Base-by-base conservation (phyloP, 2,888 invertebrate genomes). In the Drosophila borealis region DNA sequence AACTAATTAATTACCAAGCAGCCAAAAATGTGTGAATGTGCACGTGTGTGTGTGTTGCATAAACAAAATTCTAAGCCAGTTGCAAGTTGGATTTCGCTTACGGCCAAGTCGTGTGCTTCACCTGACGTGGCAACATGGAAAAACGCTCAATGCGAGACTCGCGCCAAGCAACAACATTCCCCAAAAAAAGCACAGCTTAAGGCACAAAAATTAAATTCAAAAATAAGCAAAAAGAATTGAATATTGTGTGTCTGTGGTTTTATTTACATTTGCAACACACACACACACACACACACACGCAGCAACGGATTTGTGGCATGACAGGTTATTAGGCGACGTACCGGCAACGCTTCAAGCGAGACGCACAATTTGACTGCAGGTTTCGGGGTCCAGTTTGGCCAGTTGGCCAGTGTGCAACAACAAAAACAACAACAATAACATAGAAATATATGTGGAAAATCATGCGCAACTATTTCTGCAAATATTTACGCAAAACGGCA, bases 321-420 rank as follows among this genome's bases (percentile, higher is more conserved):
- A 91, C 91, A 89, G 90, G 91, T 91, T 91, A 91, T 91, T 90
- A 91, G 90, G 64, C 75, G 78, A 88, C 84, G 72, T 69, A 68
- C 76, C 82, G 86, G 81, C 86, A 73, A 78, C 77, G 78, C 66
- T 81, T 71, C 68, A 70, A 74, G 71, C 65, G 67, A 63, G 63
- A 88, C 85, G 85, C 89, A 85, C 88, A 80, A 87, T 84, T 78
- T 79, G 66, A 61, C 67, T 79, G 77, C 74, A 74, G 51, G 46
- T 57, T 70, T 81, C 67, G 69, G 69, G 9, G 69, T 78, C 80
- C 74, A 69, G 84, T 80, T 84, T 81, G 84, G 84, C 81, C 66
- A 81, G 81, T 85, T 81, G 57, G 53, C 36, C 33, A 56, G 55
- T 57, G 42, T 41, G 45, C 48, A 55, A 41, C 44, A 51, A 55